phyloP scores from a whole-genome alignment of 2,113 vertebrate species.

The Lethenteron camtschaticum region DNA sequence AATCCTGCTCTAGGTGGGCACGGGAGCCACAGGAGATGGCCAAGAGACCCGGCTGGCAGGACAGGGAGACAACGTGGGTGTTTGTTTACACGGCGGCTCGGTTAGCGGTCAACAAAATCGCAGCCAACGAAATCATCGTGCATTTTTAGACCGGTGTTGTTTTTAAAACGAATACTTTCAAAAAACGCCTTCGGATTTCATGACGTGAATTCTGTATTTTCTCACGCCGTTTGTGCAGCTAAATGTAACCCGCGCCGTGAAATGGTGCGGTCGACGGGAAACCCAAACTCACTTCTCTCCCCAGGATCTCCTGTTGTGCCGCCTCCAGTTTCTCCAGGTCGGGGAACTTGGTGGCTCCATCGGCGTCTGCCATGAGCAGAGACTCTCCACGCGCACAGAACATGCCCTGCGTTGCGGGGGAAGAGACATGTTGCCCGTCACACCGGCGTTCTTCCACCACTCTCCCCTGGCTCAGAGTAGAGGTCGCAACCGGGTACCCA shows the following conservation, averaged over 20 bases:
- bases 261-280: neutral
- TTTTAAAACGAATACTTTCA: too few species aligned
- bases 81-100: too few species aligned
- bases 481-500: too few species aligned
- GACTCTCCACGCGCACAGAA: constrained; percentile 46
- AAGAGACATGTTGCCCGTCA: neutral
- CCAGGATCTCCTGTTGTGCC: constrained; percentile 30
- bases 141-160: too few species aligned
- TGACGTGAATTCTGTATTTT: neutral
- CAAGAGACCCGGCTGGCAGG: constrained; percentile 39
- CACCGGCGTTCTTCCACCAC: too few species aligned
- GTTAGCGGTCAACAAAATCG: too few species aligned
- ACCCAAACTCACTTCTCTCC: neutral
- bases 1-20: constrained; percentile 70
- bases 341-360: constrained; percentile 78
- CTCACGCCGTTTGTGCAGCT: neutral
- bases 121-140: too few species aligned
- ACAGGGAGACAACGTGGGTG: neutral
- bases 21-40: constrained; percentile 88
- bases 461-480: too few species aligned
- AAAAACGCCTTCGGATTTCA: neutral
- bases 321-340: constrained; percentile 72
- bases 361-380: constrained; percentile 87
- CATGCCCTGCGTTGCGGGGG: constrained; percentile 34
- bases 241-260: neutral